A percentile compares a stretch with the other conserved stretches of the same genome.
Conservation (phyloP, 2,888 invertebrate species). For the Rotaria macrura region DNA sequence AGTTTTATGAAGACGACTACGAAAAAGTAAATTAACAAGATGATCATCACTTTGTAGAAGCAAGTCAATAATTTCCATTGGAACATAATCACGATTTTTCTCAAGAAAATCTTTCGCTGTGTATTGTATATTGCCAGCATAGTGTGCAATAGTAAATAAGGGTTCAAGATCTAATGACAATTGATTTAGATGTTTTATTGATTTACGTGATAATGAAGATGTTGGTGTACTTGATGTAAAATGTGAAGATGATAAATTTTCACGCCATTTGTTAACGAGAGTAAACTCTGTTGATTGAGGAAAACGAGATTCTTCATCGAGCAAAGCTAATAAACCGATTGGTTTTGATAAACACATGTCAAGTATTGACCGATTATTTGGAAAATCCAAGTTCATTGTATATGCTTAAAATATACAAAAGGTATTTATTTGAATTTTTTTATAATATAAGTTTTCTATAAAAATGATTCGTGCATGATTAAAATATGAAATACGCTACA, state of each 20-base stretch:
- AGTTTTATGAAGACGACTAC: slow-evolving; percentile 17
- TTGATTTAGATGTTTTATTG: not conserved
- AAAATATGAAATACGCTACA: too few species aligned
- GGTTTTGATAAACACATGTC: slow-evolving; percentile 7
- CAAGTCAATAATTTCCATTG: slow-evolving; percentile 42
- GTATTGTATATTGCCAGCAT: slow-evolving; percentile 46
- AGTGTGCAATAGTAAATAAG: slow-evolving; percentile 44
- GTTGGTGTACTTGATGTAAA: not conserved
- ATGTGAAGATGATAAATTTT: slow-evolving; percentile 4
- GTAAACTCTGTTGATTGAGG: not conserved
- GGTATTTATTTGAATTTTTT: too few species aligned
- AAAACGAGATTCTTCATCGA: slow-evolving; percentile 19
- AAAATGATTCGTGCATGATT: too few species aligned
- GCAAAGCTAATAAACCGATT: not conserved
- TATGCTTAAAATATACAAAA: not conserved
- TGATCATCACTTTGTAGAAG: slow-evolving; percentile 39
- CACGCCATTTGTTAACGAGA: not conserved
- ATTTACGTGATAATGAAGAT: not conserved
- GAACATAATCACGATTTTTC: slow-evolving; percentile 47
- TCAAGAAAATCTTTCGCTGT: slow-evolving; percentile 42
- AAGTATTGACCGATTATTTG: not conserved
- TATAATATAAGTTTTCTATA: too few species aligned
- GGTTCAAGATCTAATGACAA: not conserved
- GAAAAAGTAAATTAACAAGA: slow-evolving; percentile 12
- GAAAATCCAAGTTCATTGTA: not conserved